phyloP scores from a whole-genome alignment of 2,113 vertebrate species.

The Setophaga coronata region DNA sequence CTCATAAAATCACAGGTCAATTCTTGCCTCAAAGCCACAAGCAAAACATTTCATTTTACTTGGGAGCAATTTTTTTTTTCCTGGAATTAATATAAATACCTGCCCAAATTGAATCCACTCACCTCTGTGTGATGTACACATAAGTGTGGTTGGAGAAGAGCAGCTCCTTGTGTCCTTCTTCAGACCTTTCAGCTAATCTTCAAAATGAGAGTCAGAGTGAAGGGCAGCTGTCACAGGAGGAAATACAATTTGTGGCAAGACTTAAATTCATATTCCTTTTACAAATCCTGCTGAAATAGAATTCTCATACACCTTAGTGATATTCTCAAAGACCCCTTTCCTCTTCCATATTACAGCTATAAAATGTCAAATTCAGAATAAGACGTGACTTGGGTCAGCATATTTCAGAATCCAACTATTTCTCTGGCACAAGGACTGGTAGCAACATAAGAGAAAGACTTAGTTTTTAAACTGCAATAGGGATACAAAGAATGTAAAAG shows the following conservation, averaged over 20 bases:
- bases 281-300: not conserved
- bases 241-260: not conserved
- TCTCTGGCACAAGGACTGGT: not conserved
- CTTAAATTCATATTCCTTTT: not conserved
- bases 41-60: not conserved
- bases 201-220: not conserved
- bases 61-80: not conserved
- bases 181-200: not conserved
- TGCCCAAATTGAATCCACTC: not conserved
- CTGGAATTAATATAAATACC: not conserved
- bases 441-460: not conserved
- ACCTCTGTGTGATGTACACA: fast-evolving
- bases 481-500: not conserved
- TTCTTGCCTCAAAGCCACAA: not conserved
- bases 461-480: not conserved
- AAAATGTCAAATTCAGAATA: not conserved
- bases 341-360: not conserved
- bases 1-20: not conserved
- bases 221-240: not conserved
- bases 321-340: not conserved
- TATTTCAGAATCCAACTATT: not conserved
- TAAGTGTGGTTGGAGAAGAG: not conserved
- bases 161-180: not conserved
- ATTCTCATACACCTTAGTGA: not conserved
- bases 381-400: not conserved